phyloP scores from a whole-genome alignment of 2,888 invertebrate genomes.

The Pollenia labialis region DNA sequence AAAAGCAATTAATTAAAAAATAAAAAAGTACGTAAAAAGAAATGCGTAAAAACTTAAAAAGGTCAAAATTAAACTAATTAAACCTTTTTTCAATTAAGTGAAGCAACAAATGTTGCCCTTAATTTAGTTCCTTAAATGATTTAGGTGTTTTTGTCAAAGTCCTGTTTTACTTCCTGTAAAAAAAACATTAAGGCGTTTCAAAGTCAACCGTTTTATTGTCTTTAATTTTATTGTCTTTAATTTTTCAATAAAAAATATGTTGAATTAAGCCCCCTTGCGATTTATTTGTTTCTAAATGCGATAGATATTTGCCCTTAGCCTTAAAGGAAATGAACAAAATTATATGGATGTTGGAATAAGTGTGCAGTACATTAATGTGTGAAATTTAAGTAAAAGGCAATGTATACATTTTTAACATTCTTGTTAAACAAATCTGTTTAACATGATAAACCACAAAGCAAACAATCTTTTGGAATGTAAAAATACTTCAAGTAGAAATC shows the following conservation, averaged over 20 bases:
- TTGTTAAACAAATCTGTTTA: neutral
- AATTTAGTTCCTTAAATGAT: neutral
- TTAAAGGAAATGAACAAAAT: neutral
- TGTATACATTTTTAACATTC: slow-evolving; percentile 3
- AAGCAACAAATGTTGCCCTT: neutral
- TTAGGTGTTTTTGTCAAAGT: neutral
- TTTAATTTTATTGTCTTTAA: no score
- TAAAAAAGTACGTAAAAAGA: no score
- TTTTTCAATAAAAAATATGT: no score
- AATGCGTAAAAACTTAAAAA: no score
- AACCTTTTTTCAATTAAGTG: neutral
- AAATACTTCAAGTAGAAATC: neutral
- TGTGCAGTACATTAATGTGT: neutral
- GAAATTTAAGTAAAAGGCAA: neutral
- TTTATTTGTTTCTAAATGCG: no score
- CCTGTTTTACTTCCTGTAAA: neutral
- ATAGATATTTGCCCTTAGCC: neutral
- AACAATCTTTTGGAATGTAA: neutral
- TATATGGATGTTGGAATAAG: neutral
- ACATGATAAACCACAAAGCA: neutral
- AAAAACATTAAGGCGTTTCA: no score
- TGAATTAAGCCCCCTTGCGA: no score
- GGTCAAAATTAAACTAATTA: neutral
- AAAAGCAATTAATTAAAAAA: slow-evolving; percentile 8
- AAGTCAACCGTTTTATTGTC: no score